Evolutionary conservation across 2,797 vertebrate species (phyloP), one percentile per base, ranked within the genome.

Genomic region (Manis javanica): DNA sequence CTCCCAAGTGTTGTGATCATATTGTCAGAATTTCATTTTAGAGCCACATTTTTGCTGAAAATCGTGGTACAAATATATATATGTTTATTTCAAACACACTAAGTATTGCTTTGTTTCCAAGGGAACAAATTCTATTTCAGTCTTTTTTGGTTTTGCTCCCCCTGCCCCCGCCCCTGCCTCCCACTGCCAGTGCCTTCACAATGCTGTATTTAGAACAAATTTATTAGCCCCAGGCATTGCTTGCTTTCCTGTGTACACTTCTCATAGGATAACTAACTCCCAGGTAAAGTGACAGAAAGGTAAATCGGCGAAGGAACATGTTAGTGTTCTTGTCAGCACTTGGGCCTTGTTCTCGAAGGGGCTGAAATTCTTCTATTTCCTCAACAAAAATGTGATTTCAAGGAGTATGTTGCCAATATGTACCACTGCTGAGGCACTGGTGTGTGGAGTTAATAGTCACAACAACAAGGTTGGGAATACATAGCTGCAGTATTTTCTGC

Each of bases 21-120:
- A 69, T 78, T 85, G 87, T 74, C 71, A 96, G 77, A 81, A 94
- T 91, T 95, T 94, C 16, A 91, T 94, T 91, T 95, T 89, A 72
- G 34, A 78, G 85, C 19, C 24, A 91, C 37, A 84, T 72, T 75
- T 82, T 91, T 87, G 34, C 9, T 95, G 12, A 68, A 89, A 89
- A 72, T 69, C 64, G 5, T 90, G 42, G 69, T 82, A 53, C 16
- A 92, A 64, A 95, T 90, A 94, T 89, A 51, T 78, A 61, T 82
- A 7, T 34, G 34, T 93, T 87, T 96, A 68, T 81, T 75, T 18
- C 42, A 26, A 53, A 96, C 94, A 66, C 75, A 92, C 3, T 84
- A 90, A 94, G 31, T 89, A 85, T 93, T 90, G 68, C 90, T 96
- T 95, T 94, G 92, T 97, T 96, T 96, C 97, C 91, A 96, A 93